A percentile compares a stretch with the other conserved stretches of the same genome.
Conservation (phyloP, 2,797 vertebrate genomes). For the Danionella dracula region DNA sequence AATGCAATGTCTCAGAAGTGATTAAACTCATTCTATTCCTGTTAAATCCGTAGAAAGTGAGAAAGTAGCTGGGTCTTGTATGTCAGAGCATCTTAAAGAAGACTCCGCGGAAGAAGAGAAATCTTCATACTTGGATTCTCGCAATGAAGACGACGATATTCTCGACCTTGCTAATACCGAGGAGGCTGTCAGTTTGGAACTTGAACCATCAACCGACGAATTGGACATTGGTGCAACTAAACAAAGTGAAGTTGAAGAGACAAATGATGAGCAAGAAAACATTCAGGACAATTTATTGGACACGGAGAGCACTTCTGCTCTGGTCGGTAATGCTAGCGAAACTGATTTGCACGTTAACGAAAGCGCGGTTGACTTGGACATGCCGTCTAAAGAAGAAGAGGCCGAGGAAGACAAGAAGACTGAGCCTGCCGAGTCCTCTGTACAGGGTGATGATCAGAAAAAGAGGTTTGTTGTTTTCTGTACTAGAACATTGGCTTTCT, state of each 20-base stretch:
- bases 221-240: constrained; percentile 71
- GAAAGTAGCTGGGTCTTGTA: constrained; percentile 99
- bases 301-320: constrained; percentile 76
- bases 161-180: constrained; percentile 70
- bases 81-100: constrained; percentile 96
- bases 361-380: constrained; percentile 77
- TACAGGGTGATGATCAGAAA: constrained; percentile 98
- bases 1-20: constrained; percentile 97
- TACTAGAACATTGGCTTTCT: constrained; percentile 96
- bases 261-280: constrained; percentile 45
- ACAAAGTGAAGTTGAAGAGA: constrained; percentile 70
- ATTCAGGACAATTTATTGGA: constrained; percentile 63
- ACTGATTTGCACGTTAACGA: constrained; percentile 70
- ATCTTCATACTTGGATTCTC: constrained; percentile 72
- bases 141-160: constrained; percentile 79
- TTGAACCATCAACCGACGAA: constrained; percentile 56
- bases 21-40: constrained; percentile 99
- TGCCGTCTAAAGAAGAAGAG: constrained; percentile 75
- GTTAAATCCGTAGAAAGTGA: constrained; percentile 99
- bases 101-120: constrained; percentile 84
- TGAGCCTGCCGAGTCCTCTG: constrained; percentile 91
- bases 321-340: constrained; percentile 78
- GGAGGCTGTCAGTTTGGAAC: constrained; percentile 79
- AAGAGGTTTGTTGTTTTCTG: constrained; percentile 99
- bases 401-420: constrained; percentile 81